phyloP scores from a whole-genome alignment of 2,113 vertebrate species.

The Otolemur garnettii region DNA sequence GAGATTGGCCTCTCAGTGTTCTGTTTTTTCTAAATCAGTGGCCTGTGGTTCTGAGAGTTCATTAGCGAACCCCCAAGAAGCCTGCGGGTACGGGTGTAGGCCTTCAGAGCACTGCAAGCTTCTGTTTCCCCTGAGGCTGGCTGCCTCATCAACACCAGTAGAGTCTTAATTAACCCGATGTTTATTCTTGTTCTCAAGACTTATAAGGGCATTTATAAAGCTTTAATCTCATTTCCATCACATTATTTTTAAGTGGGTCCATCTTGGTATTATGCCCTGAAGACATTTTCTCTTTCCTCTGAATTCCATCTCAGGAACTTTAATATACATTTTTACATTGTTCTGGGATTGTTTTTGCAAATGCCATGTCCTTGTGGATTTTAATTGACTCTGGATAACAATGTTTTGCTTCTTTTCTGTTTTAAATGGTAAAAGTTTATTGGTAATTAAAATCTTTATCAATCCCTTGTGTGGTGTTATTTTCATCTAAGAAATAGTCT shows the following conservation, averaged over 20 bases:
- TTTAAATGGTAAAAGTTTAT: neutral
- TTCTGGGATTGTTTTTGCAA: slow-evolving; percentile 19
- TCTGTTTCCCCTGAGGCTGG: neutral
- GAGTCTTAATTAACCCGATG: neutral
- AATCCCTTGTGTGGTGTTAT: neutral
- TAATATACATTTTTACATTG: neutral
- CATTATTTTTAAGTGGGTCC: neutral
- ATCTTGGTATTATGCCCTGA: neutral
- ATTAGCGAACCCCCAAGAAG: neutral
- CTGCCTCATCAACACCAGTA: neutral
- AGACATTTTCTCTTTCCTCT: slow-evolving; percentile 10
- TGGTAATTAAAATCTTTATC: neutral
- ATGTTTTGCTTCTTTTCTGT: slow-evolving; percentile 45
- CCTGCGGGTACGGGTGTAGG: neutral
- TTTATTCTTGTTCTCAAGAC: slow-evolving; percentile 17
- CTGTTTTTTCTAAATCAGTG: slow-evolving; percentile 16
- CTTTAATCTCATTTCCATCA: neutral
- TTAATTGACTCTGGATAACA: slow-evolving; percentile 22
- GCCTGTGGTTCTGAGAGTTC: neutral
- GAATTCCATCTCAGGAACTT: slow-evolving; percentile 28
- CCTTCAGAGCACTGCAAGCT: neutral
- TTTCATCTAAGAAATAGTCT: slow-evolving; percentile 38
- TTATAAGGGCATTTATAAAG: neutral
- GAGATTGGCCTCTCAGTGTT: neutral
- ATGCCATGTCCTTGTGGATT: neutral